Evolutionary conservation across 2,888 invertebrate species (phyloP), one percentile per base, ranked within the genome.

Genomic region (Platycheirus rosarum): DNA sequence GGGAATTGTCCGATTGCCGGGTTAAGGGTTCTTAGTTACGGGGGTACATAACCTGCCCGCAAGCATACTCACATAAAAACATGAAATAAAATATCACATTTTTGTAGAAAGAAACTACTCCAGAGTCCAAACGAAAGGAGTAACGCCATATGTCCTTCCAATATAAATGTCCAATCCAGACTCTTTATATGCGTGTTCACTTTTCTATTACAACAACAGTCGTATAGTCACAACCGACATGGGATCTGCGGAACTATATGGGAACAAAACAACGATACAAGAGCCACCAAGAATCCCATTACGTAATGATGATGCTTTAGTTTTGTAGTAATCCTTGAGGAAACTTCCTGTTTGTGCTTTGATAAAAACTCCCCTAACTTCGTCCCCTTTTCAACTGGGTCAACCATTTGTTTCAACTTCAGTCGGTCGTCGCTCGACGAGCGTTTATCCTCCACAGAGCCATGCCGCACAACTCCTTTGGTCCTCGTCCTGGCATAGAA

Each of bases 261-360:
- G 9, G 14, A 57, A 57, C 57, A 40, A 40, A 29, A 40, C 60
- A 42, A 37, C 16, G 42, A 57, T 55, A 55, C 35, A 37, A 32
- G 53, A 57, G 26, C 55, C 63, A 73, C 62, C 60, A 73, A 68
- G 71, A 73, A 77, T 73, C 77, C 82, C 82, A 82, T 82, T 82
- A 82, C 71, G 77, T 77, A 82, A 82, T 82, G 82, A 73, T 77
- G 82, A 63, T 82, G 73, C 77, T 82, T 80, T 73, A 77, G 77
- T 82, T 77, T 55, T 57, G 40, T 57, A 57, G 82, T 73, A 82
- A 82, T 82, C 82, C 82, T 77, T 71, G 71, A 77, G 68, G 66
- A 77, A 77, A 82, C 82, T 82, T 82, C 77, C 82, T 71, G 82
- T 77, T 82, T 82, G 49, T 77, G 82, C 71, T 77, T 66, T 82